phyloP scores from a whole-genome alignment of 2,888 invertebrate genomes.

The Xanthostigma xanthostigma region DNA sequence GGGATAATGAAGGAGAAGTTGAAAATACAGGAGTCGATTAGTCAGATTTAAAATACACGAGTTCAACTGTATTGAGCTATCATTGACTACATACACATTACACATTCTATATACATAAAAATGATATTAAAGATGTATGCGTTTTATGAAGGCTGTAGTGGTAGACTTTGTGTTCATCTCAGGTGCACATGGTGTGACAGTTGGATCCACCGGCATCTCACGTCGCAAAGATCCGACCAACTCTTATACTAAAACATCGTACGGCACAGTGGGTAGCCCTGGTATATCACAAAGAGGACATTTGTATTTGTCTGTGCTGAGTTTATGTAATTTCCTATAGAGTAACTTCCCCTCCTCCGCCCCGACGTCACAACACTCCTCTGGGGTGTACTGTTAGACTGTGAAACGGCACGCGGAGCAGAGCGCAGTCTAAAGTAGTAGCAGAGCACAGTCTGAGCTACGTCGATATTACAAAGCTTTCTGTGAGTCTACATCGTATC shows the following conservation, averaged over 20 bases:
- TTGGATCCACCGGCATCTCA: too few relatives aligned
- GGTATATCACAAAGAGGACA: conserved; percentile 29
- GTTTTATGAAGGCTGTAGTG: too few relatives aligned
- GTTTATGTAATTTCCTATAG: conserved; percentile 38
- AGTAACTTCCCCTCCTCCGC: conserved; percentile 24
- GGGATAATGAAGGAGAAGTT: too few relatives aligned
- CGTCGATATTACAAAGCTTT: conserved; percentile 33
- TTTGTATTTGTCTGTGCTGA: conserved; percentile 35
- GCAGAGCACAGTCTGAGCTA: conserved; percentile 22
- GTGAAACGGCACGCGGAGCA: conserved; percentile 15
- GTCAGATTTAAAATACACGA: too few relatives aligned
- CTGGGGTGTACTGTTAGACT: conserved; percentile 24
- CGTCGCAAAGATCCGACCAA: too few relatives aligned
- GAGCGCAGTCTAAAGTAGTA: not conserved
- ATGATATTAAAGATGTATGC: too few relatives aligned
- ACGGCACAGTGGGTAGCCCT: conserved; percentile 27
- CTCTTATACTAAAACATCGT: conserved; percentile 10
- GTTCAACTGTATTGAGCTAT: too few relatives aligned
- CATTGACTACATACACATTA: too few relatives aligned
- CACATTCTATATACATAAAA: too few relatives aligned
- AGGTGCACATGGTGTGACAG: too few relatives aligned
- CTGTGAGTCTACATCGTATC: conserved; percentile 33
- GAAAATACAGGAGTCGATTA: too few relatives aligned
- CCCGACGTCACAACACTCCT: conserved; percentile 20
- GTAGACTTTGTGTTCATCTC: too few relatives aligned